phyloP scores from a whole-genome alignment of 2,797 vertebrate species.

The Pelochelys cantorii region DNA sequence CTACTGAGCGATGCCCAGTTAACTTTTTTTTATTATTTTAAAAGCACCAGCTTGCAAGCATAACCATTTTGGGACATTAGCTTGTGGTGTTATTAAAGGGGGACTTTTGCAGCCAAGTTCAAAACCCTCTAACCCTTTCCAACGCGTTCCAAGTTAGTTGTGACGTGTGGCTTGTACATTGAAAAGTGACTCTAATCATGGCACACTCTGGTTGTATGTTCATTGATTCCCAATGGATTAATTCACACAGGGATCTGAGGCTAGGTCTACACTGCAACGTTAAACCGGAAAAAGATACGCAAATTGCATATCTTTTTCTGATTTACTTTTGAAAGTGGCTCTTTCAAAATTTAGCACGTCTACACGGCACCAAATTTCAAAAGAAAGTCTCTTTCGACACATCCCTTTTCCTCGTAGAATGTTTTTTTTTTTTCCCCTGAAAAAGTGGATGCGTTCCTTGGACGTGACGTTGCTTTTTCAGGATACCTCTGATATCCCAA shows the following conservation, averaged over 20 bases:
- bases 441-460: too few relatives aligned
- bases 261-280: too few relatives aligned
- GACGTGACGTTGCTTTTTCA: too few relatives aligned
- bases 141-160: neutral
- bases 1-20: neutral
- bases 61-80: fast-evolving
- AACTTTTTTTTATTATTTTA: fast-evolving
- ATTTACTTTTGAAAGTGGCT: too few relatives aligned
- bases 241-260: neutral
- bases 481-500: too few relatives aligned
- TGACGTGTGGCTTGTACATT: neutral
- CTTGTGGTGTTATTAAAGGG: fast-evolving
- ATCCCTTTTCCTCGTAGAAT: too few relatives aligned
- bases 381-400: too few relatives aligned
- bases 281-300: too few relatives aligned
- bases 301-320: too few relatives aligned
- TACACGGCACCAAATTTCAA: too few relatives aligned
- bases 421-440: too few relatives aligned
- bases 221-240: neutral
- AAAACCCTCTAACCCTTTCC: neutral
- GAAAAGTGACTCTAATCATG: neutral
- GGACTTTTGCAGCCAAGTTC: neutral
- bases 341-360: too few relatives aligned
- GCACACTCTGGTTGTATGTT: neutral
- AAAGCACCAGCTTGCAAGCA: neutral